Evolutionary conservation across 2,797 vertebrate species (phyloP).

Genomic region (Pitangus sulphuratus): DNA sequence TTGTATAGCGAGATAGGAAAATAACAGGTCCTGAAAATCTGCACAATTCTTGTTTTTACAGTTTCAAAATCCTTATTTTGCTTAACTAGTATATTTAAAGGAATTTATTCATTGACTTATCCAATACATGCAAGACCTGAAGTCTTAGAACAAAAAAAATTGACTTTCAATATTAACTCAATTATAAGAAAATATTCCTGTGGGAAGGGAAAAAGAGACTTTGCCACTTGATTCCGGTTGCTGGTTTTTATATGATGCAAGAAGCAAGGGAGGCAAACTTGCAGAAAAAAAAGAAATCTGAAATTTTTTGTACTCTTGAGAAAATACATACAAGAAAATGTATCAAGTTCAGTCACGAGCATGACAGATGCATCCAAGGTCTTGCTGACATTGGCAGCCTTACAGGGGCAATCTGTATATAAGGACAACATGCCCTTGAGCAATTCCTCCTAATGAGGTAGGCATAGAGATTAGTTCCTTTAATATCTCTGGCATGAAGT

Average conservation of each 20-base stretch:
- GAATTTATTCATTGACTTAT: not conserved
- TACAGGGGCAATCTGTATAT: slow-evolving; percentile 18
- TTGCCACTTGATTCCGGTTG: not conserved
- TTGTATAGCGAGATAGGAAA: not conserved
- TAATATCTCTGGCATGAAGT: slow-evolving; percentile 2
- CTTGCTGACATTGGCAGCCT: slow-evolving; percentile 64
- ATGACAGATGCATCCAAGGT: slow-evolving; percentile 60
- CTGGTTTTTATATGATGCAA: not conserved
- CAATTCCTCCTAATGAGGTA: slow-evolving; percentile 15
- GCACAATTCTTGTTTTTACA: not conserved
- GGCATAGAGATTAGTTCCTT: not conserved
- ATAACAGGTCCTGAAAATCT: not conserved
- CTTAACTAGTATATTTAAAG: not conserved
- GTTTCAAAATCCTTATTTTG: not conserved
- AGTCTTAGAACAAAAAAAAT: not conserved
- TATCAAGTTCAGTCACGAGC: not conserved
- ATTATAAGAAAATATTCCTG: not conserved
- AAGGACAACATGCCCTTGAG: slow-evolving; percentile 25
- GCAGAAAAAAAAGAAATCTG: not conserved
- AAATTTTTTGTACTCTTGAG: not conserved
- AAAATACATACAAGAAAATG: not conserved
- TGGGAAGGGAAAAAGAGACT: not conserved
- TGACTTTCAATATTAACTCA: not conserved
- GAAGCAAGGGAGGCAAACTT: not conserved
- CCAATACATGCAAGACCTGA: not conserved